phyloP scores from a whole-genome alignment of 1,140 invertebrate species.

The Bacillus rossius region DNA sequence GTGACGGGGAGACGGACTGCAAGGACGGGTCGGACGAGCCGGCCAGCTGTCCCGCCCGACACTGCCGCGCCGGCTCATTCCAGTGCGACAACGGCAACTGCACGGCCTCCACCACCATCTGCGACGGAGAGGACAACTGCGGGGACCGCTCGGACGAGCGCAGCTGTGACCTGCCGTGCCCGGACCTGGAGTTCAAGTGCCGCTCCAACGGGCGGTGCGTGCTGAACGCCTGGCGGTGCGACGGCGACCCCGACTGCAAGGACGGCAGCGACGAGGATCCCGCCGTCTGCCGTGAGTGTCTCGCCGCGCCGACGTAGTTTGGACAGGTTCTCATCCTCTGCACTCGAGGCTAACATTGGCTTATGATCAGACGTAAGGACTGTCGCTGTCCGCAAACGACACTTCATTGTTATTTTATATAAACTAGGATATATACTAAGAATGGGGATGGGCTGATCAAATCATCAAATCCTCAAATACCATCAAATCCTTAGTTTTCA shows the following conservation, averaged over 20 bases:
- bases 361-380: no score
- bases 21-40: slow-evolving; percentile 91
- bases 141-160: slow-evolving; percentile 79
- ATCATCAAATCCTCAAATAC: no score
- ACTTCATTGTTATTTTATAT: no score
- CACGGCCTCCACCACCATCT: slow-evolving; percentile 85
- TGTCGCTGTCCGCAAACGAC: no score
- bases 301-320: no score
- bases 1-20: slow-evolving; percentile 83
- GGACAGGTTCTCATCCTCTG: no score
- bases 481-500: no score
- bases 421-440: no score
- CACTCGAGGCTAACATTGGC: no score
- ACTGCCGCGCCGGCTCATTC: slow-evolving; percentile 83
- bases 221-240: slow-evolving; percentile 91
- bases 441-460: no score
- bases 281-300: slow-evolving; percentile 67
- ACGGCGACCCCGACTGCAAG: slow-evolving; percentile 91
- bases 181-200: slow-evolving; percentile 92
- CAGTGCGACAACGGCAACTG: slow-evolving; percentile 93
- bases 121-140: slow-evolving; percentile 89
- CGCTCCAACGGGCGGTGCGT: slow-evolving; percentile 87
- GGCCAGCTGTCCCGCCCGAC: slow-evolving; percentile 64
- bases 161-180: slow-evolving; percentile 48
- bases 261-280: slow-evolving; percentile 93